Base-by-base conservation (phyloP, 2,888 invertebrate species). In the Apodemia hepburni region DNA sequence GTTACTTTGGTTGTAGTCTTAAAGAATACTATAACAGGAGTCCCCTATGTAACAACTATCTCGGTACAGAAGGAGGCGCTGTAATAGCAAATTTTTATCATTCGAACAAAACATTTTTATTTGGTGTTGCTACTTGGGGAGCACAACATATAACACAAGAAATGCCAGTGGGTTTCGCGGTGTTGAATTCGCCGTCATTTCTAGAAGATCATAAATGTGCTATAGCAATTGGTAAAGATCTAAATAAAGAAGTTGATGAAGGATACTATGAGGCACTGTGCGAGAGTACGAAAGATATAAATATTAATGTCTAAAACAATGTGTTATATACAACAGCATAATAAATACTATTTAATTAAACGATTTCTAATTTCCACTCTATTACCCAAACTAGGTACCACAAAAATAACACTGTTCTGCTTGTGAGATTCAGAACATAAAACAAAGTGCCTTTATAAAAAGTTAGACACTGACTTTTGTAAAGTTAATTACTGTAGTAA, bases 121-220 rank as follows among this genome's bases (percentile, higher is more conserved):
- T 57, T 57, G 57, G 57, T 12, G n/a, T 57, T 27, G 57, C 57
- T n/a, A 57, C 57, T 57, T 57, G 57, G 57, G 57, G 57, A 2
- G 29, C 57, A 15, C 57, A 57, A 27, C 29, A 29, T 27, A 22
- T 22, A 27, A 29, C 27, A 7, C 15, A 29, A 15, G 57, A 57
- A 57, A 15, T 57, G 12, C 57, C 57, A 15, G 57, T 57, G 8
- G 57, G 57, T n/a, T 57, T 57, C 29, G 12, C 57, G 6, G 29
- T 57, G 15, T 29, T 57, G 29, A 57, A 29, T 22, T 57, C 57
- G n/a, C 8, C 22, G 5, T 1, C 57, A 15, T 57, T 57, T 29
- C 1, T 29, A 29, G n/a, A 27, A 29, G 57, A 57, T 27, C 29
- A 27, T 7, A 29, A 57, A 29, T 57, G 57, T 29, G 57, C 57